Base-by-base conservation (phyloP, 2,888 invertebrate genomes). In the Caenorhabditis wallacei region DNA sequence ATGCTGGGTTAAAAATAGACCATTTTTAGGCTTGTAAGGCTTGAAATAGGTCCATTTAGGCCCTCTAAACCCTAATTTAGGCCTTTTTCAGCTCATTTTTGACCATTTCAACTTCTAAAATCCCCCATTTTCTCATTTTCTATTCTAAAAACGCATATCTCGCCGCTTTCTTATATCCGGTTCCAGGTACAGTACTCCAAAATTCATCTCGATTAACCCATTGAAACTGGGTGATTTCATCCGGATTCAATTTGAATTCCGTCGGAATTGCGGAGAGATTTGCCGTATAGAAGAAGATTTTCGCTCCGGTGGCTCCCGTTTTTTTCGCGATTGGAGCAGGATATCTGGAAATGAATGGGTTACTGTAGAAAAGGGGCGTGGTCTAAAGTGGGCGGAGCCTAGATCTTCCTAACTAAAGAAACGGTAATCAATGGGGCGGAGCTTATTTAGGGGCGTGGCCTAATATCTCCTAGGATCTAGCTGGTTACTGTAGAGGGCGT, bases 251-350 rank as follows among this genome's bases (percentile, higher is more conserved):
- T 2, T 63, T 13, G 35, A 88, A 82, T 43, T 82, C 84, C 16
- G 56, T 24, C 11, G 76, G 57, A 3, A 53, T 68, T 16, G 66
- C 61, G 5, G 54, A 35, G 22, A 85, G 22, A 26, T 54, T 66
- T 1, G 89, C 87, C n/a, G 63, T 46, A 70, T 80, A 89, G 74
- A 89, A 85, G 82, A 90, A 90, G 43, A 90, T 82, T 83, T 90
- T 84, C n/a, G 87, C 85, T 37, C 87, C 85, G 22, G 68, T 11
- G 4, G 68, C 59, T 2, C 82, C 82, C 0, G 80, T 80, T 69
- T 84, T 82, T 37, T 80, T 10, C 7, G 57, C 26, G 2, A 87
- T 30, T 18, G 86, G 82, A 16, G 79, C 71, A 4, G 85, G 86
- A 48, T 87, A 87, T 79, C 84, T 87, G 68, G 13, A 66, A 69